Evolutionary conservation across 2,113 vertebrate species (phyloP).

Genomic region (Tachysurus fulvidraco): DNA sequence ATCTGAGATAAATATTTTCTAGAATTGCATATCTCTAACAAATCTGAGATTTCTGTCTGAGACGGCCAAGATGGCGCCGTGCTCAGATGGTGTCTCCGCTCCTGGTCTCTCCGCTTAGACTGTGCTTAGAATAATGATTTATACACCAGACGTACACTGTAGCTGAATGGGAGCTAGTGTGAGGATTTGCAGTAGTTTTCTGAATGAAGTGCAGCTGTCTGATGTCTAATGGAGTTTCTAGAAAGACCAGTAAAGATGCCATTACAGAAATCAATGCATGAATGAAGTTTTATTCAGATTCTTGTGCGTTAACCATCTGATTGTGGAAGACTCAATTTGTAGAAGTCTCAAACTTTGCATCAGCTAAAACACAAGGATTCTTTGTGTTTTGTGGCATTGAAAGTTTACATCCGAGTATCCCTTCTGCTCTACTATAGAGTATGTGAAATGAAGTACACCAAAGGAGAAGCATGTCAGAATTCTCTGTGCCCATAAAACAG

Average conservation of each 20-base stretch:
- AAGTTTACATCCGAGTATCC: no score
- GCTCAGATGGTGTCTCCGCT: no score
- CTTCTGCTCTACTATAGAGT: no score
- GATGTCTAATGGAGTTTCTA: not conserved
- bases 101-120: no score
- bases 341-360: not conserved
- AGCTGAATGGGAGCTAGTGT: not conserved
- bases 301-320: not conserved
- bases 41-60: not conserved
- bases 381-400: not conserved
- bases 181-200: not conserved
- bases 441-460: no score
- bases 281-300: not conserved
- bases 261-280: slow-evolving; percentile 3
- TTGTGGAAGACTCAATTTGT: not conserved
- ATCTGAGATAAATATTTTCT: not conserved
- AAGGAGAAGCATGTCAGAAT: no score
- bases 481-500: no score
- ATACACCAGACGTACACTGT: not conserved
- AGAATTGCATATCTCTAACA: not conserved
- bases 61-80: not conserved
- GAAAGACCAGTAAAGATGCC: not conserved
- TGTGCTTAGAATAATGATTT: not conserved
- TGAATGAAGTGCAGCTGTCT: slow-evolving; percentile 6
- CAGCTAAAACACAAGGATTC: not conserved